Evolutionary conservation across 2,888 invertebrate genomes (phyloP).

Genomic region (Odontothrips loti): DNA sequence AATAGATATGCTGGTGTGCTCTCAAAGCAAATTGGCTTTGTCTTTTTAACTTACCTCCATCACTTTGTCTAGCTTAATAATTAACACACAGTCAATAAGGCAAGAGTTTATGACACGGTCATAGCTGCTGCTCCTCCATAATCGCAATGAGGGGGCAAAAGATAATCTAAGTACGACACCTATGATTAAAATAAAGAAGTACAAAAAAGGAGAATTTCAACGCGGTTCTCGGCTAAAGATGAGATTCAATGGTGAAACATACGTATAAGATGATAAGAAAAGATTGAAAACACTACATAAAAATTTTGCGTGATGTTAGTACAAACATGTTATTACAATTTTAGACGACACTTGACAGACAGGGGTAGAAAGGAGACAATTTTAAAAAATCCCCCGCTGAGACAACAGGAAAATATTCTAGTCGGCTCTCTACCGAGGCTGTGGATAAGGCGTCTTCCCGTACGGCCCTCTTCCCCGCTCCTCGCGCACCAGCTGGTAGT

Average conservation of each 20-base stretch:
- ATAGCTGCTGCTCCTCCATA: background rate
- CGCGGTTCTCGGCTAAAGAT: no score
- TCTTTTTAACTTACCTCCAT: no score
- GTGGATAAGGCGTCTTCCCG: slow-evolving; percentile 62
- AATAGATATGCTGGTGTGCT: no score
- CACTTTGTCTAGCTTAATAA: background rate
- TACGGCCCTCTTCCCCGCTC: slow-evolving; percentile 70
- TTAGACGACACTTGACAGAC: background rate
- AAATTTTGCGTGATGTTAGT: background rate
- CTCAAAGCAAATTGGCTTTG: no score
- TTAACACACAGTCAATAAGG: background rate
- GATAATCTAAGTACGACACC: background rate
- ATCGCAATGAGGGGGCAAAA: background rate
- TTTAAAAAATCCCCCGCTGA: no score
- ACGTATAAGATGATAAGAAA: no score
- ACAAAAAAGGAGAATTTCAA: no score
- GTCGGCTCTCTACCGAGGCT: background rate
- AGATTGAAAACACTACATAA: no score
- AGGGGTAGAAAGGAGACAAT: background rate
- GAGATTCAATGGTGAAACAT: no score
- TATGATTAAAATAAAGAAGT: no score
- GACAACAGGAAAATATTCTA: no score
- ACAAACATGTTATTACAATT: background rate
- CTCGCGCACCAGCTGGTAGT: slow-evolving; percentile 65
- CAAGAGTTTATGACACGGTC: background rate